A percentile compares a stretch with the other conserved stretches of the same genome.
phyloP scores from a whole-genome alignment of 2,888 invertebrate species.

The Drosophila acutilabella region DNA sequence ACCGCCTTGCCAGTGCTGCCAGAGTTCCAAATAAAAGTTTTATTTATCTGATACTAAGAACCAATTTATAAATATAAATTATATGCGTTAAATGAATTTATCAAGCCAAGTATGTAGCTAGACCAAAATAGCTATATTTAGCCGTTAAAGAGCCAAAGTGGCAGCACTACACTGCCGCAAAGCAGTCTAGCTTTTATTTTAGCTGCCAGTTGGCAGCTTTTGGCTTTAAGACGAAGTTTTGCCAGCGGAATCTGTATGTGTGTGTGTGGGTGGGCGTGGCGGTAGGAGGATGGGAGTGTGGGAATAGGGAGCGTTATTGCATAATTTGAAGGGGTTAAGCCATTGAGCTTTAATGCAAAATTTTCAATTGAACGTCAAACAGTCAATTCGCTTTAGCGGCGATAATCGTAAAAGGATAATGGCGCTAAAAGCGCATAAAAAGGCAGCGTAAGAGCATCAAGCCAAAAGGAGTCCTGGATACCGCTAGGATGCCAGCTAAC shows the following conservation, averaged over 20 bases:
- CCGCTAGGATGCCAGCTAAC: background rate
- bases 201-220: slow-evolving; percentile 31
- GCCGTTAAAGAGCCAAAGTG: background rate
- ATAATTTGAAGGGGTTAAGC: slow-evolving; percentile 81
- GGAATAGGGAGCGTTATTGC: slow-evolving; percentile 58
- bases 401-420: slow-evolving; percentile 82
- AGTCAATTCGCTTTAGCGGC: slow-evolving; percentile 80
- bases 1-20: too few relatives aligned
- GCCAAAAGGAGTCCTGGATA: slow-evolving; percentile 15
- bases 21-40: too few relatives aligned
- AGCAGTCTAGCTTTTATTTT: slow-evolving; percentile 4
- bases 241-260: background rate
- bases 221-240: slow-evolving; percentile 26
- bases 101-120: too few relatives aligned
- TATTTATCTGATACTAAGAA: too few relatives aligned
- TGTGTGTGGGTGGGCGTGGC: background rate
- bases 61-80: too few relatives aligned
- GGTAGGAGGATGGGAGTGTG: background rate
- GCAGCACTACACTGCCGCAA: background rate
- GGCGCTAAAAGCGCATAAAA: slow-evolving; percentile 80
- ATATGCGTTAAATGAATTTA: too few relatives aligned
- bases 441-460: slow-evolving; percentile 39
- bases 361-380: slow-evolving; percentile 82
- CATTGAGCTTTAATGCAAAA: slow-evolving; percentile 80
- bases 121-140: background rate